phyloP scores from a whole-genome alignment of 2,113 vertebrate species.

The Psephotus haematonotus region DNA sequence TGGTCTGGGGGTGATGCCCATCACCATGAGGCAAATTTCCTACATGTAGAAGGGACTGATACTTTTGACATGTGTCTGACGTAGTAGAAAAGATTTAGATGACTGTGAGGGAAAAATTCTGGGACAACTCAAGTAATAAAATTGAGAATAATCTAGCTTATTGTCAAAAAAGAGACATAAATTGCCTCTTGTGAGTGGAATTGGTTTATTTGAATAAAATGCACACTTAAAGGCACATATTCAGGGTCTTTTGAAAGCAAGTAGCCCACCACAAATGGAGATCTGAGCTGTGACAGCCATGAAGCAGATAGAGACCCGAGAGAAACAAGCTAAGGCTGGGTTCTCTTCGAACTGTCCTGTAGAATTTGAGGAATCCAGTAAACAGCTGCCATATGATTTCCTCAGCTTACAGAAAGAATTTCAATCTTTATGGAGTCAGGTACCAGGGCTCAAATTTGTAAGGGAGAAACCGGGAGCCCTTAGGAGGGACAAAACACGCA shows the following conservation, averaged over 20 bases:
- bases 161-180: background rate
- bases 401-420: background rate
- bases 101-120: background rate
- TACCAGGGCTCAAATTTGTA: background rate
- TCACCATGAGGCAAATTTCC: background rate
- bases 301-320: background rate
- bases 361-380: background rate
- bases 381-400: background rate
- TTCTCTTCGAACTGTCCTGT: background rate
- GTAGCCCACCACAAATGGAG: background rate
- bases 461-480: background rate
- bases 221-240: background rate
- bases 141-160: background rate
- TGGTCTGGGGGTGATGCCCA: background rate
- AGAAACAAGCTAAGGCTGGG: background rate
- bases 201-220: background rate
- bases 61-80: background rate
- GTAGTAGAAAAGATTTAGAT: background rate
- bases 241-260: background rate
- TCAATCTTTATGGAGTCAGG: background rate
- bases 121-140: background rate
- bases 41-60: background rate
- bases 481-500: background rate
- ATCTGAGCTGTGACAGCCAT: background rate
- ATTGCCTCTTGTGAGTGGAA: background rate